Conservation (phyloP, 1,140 invertebrate species). For the Muscidifurax raptorellus region DNA sequence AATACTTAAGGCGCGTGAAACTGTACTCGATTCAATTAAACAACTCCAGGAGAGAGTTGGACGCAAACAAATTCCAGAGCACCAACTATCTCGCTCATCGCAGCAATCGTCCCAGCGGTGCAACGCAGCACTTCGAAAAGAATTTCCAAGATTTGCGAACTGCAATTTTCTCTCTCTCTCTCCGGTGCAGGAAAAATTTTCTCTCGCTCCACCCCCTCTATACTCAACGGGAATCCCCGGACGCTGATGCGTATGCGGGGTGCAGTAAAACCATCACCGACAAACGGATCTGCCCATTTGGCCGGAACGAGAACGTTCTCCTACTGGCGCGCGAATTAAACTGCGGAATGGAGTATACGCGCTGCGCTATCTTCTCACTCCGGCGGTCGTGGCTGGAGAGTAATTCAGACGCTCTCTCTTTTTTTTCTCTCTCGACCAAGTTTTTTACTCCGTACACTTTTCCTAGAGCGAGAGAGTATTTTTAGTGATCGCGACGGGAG, state of each 20-base stretch:
- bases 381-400: background rate
- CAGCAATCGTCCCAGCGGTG: background rate
- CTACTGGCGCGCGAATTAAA: conserved; percentile 42
- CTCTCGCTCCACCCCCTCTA: background rate
- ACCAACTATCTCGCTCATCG: background rate
- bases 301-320: conserved; percentile 34
- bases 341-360: conserved; percentile 1
- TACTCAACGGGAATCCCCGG: conserved; percentile 26
- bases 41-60: background rate
- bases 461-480: background rate
- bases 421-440: background rate
- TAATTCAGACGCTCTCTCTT: background rate
- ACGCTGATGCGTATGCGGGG: conserved; percentile 48
- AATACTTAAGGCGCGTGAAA: no score
- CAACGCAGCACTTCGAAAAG: conserved; percentile 20
- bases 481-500: background rate
- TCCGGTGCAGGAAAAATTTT: conserved; percentile 5
- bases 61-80: background rate
- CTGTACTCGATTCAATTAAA: background rate
- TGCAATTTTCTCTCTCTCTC: conserved; percentile 41
- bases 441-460: no score
- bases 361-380: background rate
- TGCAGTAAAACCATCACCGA: conserved; percentile 52
- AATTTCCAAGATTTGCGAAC: conserved; percentile 32
- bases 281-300: conserved; percentile 49